phyloP scores from a whole-genome alignment of 2,888 invertebrate species.

The Gymnoscelis rufifasciata region DNA sequence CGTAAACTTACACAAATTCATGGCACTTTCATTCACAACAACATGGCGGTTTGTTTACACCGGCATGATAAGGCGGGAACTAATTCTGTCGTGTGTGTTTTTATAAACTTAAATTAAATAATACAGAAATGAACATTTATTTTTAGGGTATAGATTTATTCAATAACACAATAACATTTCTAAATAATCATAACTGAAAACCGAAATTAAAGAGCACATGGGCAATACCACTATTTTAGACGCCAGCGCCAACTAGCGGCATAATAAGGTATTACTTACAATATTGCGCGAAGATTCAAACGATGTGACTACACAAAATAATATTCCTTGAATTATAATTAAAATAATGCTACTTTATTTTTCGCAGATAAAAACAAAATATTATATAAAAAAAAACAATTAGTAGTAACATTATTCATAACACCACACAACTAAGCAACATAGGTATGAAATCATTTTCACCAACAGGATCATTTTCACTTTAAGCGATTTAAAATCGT shows the following conservation, averaged over 20 bases:
- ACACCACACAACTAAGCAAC: too few relatives aligned
- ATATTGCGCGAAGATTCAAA: constrained; percentile 42
- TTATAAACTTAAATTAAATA: constrained; percentile 27
- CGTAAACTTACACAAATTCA: constrained; percentile 47
- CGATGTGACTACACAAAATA: too few relatives aligned
- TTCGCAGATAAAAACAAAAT: too few relatives aligned
- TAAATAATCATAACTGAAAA: constrained; percentile 34
- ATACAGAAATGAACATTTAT: constrained; percentile 43
- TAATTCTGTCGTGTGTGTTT: constrained; percentile 45
- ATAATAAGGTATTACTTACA: constrained; percentile 16
- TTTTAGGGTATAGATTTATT: constrained; percentile 53
- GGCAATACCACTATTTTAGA: constrained; percentile 57
- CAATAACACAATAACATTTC: constrained; percentile 41
- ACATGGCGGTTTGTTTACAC: constrained; percentile 80
- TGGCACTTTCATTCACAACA: constrained; percentile 57
- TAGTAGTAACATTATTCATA: too few relatives aligned
- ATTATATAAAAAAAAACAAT: too few relatives aligned
- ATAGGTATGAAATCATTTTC: too few relatives aligned
- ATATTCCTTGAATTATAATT: too few relatives aligned
- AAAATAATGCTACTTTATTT: too few relatives aligned
- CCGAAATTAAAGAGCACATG: constrained; percentile 52
- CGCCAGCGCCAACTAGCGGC: constrained; percentile 51
- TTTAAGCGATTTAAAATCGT: too few relatives aligned
- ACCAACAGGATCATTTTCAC: too few relatives aligned
- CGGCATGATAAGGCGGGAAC: constrained; percentile 77